Evolutionary conservation across 2,888 invertebrate genomes (phyloP).

Genomic region (Sarcophaga rosellei): DNA sequence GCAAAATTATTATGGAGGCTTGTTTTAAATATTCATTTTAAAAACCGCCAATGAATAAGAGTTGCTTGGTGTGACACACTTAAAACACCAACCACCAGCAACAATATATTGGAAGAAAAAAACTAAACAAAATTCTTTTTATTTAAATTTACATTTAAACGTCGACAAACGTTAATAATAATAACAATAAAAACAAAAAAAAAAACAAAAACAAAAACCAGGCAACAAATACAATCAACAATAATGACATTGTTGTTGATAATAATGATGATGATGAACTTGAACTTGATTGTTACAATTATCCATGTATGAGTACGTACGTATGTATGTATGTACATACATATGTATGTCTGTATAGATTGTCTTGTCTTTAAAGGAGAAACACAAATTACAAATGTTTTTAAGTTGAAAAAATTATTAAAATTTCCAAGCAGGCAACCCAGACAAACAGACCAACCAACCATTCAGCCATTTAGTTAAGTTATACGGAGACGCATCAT

Average conservation of each 20-base stretch:
- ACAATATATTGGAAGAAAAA: slow-evolving; percentile 5
- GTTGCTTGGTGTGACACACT: background rate
- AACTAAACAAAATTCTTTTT: background rate
- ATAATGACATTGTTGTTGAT: slow-evolving; percentile 8
- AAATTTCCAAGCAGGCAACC: slow-evolving; percentile 35
- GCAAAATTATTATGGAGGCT: slow-evolving; percentile 1
- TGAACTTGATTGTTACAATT: slow-evolving; percentile 67
- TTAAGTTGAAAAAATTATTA: slow-evolving; percentile 25
- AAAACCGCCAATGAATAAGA: background rate
- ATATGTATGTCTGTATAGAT: slow-evolving; percentile 1
- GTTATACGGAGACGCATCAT: slow-evolving; percentile 58
- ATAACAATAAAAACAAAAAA: background rate
- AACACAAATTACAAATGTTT: slow-evolving; percentile 13
- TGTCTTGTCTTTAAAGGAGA: slow-evolving; percentile 11
- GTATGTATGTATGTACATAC: background rate
- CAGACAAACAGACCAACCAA: background rate
- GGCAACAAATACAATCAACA: background rate
- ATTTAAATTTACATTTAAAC: slow-evolving; percentile 26
- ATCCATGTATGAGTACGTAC: slow-evolving; percentile 39
- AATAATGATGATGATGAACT: slow-evolving; percentile 57
- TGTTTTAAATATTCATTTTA: slow-evolving; percentile 11
- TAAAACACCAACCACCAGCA: background rate
- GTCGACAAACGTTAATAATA: slow-evolving; percentile 23
- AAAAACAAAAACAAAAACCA: no score
- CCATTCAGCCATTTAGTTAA: background rate